Evolutionary conservation across 2,888 invertebrate genomes (phyloP), one percentile per base, ranked within the genome.

Genomic region (Leptinotarsa rubiginosa): DNA sequence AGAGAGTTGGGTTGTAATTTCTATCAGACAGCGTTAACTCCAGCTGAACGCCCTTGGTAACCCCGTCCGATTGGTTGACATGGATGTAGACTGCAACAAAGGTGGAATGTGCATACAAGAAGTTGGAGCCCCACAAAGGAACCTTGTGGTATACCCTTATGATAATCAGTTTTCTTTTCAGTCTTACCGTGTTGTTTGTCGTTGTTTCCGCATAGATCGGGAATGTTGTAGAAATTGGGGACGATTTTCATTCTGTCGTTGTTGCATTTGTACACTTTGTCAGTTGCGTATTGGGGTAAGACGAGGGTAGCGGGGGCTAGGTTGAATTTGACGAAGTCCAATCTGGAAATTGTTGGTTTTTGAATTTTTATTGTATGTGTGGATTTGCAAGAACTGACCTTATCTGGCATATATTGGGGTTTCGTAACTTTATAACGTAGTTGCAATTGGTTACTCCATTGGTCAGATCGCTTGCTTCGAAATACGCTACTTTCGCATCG

Each of bases 191-290:
- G 93, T 75, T 93, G 92, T 15, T 90, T 91, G 59, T 88, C 89
- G 79, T 92, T 93, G 79, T 90, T 89, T 3, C 93, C 93, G 74
- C 93, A 93, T 1, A 92, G 83, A 0, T 89, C 85, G 0, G 91
- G 91, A n/a, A 91, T 71, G 76, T 87, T 82, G 79, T 89, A 89
- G 0, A 89, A 88, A 82, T 89, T 89, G n/a, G 89, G 89, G 25
- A 89, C 88, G 1, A 91, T 89, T 81, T 88, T 89, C 87, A 91
- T 89, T 78, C 89, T 88, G 77, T 91, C 91, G 72, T 89, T 88
- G 13, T 88, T 84, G 84, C 91, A 91, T 3, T 76, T 75, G 86
- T 84, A 83, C 15, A 69, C 69, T 18, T 73, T 59, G 1, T 75
- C 69, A 12, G 56, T 65, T 4, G 70, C 31, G 88, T 88, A 4